These are phyloP conservation scores for Microvelia longipes DNA, from an alignment of 1,140 invertebrate genomes.

Conservation along the genomic window DNA sequence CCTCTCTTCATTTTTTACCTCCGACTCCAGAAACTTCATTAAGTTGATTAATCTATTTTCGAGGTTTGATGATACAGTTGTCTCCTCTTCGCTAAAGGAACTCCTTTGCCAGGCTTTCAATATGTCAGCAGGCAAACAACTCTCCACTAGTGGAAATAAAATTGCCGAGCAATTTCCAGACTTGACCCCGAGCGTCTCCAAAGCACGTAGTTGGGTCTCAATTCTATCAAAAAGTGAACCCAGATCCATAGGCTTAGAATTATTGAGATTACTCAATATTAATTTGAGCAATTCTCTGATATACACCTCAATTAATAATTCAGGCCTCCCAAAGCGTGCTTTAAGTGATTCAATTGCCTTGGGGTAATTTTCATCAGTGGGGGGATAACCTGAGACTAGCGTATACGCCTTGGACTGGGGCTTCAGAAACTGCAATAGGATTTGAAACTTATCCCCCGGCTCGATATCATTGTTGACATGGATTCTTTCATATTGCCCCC, in stretches of 20 bases:
- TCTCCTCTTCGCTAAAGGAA: not conserved
- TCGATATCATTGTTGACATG: not conserved
- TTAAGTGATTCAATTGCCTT: not conserved
- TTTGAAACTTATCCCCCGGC: not conserved
- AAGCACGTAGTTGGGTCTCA: not conserved
- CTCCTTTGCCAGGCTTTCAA: not conserved
- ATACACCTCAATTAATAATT: not conserved
- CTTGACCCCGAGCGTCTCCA: not conserved
- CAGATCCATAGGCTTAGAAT: not conserved
- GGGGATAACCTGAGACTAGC: not conserved
- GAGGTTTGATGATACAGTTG: not conserved
- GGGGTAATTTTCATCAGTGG: not conserved
- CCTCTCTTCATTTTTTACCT: not conserved
- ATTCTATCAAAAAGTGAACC: not conserved
- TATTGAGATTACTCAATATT: not conserved
- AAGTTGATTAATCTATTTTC: not conserved
- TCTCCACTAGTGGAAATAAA: not conserved
- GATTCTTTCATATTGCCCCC: not conserved
- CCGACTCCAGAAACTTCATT: not conserved
- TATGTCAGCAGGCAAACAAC: not conserved
- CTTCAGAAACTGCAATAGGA: not conserved
- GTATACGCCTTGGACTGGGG: not conserved
- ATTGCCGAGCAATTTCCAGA: not conserved
- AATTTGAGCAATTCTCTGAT: not conserved
- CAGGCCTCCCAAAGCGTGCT: not conserved